Base-by-base conservation (phyloP, 1,140 invertebrate genomes). In the Scaptomyza graminum region DNA sequence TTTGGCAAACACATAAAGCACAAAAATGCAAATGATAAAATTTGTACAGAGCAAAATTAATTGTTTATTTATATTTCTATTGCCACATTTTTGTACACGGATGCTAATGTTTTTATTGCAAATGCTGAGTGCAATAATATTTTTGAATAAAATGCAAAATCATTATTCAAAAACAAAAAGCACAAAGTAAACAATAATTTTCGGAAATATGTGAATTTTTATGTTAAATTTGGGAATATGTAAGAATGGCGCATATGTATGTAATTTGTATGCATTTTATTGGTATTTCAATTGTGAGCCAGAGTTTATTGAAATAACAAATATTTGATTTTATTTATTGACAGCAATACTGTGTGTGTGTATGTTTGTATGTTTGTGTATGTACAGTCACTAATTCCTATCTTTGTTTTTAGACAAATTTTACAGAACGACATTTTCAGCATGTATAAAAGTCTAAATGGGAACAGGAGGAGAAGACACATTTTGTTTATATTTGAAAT, bases 131-230 rank as follows among this genome's bases (percentile, higher is more conserved):
- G 79, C 59, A 49, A 67, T 68, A 60, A 70, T 69, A 66, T 70
- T 69, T 82, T 51, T 77, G 64, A 61, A 50, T 43, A 65, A 78
- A 70, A 82, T 82, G 74, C 61, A 78, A 83, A 83, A 75, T 71
- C 59, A 75, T 15, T 63, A 47, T 50, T 46, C 54, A 5, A 25
- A 49, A 60, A 66, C 62, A 69, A 59, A 62, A 66, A 63, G 46
- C 64, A 74, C 65, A 74, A 55, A 52, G 18, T 22, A 57, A 57
- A 71, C 44, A 71, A 25, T 5, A 59, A 12, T 12, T 3, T 13
- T 22, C 3, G 37, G 16, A 18, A 15, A 37, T 28, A 13, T 25
- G 12, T 12, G 47, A 4, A 43, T 67, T 64, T 51, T 75, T 75
- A 80, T 56, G 52, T 76, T 74, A 51, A 67, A 76, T 69, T 76